Conservation (phyloP, 64 coral and sea anemone species). For the Trachythela sp. region DNA sequence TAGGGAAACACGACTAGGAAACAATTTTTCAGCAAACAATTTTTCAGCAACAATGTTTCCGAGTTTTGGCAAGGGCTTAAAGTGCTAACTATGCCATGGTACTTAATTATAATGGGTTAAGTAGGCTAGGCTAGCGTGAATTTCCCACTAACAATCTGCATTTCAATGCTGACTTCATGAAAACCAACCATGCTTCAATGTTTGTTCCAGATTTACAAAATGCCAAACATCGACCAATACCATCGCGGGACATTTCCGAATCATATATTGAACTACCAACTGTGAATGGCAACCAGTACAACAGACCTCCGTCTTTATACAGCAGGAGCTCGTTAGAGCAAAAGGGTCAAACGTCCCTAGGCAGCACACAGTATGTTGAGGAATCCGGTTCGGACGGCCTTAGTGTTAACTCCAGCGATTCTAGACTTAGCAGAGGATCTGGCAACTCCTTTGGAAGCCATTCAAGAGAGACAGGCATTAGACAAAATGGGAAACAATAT, state of each 20-base stretch:
- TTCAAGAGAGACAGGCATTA: neutral
- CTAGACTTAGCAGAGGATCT: neutral
- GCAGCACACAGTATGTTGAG: neutral
- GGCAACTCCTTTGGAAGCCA: neutral
- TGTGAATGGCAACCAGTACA: neutral
- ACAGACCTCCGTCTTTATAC: neutral
- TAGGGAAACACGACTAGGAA: no score
- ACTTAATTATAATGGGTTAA: no score
- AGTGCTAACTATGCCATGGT: no score
- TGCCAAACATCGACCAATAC: slow-evolving; percentile 13
- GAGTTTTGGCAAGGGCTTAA: no score
- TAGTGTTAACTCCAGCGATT: neutral
- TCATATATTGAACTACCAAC: slow-evolving; percentile 9
- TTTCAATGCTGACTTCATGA: no score
- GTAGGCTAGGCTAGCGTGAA: no score
- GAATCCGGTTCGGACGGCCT: neutral
- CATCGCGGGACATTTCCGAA: slow-evolving; percentile 2
- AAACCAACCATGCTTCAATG: no score
- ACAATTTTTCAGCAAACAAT: no score
- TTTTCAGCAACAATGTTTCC: no score
- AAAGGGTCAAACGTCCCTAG: neutral
- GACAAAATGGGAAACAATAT: neutral
- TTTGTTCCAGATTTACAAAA: neutral
- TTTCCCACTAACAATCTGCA: no score
- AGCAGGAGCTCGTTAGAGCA: neutral